Conservation (phyloP, 1,140 invertebrate genomes). For the Zaprionus tsacasi region DNA sequence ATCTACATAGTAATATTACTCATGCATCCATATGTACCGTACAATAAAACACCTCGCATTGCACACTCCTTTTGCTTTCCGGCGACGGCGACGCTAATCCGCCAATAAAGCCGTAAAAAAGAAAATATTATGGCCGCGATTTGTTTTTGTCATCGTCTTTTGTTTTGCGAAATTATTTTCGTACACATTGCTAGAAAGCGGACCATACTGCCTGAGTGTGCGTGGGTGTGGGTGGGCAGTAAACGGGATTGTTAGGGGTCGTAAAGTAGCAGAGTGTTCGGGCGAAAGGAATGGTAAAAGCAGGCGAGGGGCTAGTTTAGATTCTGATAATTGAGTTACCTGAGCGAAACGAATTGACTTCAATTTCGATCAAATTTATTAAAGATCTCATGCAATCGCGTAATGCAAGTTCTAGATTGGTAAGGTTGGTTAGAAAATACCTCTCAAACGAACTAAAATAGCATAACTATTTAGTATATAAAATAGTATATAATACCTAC, state of each 20-base stretch:
- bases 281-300: background rate
- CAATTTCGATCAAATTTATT: background rate
- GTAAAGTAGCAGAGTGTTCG: constrained; percentile 20
- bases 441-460: background rate
- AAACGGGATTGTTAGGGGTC: background rate
- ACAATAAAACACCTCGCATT: constrained; percentile 50
- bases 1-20: constrained; percentile 1
- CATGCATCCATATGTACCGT: background rate
- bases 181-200: constrained; percentile 64
- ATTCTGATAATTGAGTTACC: background rate
- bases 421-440: no score
- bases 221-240: constrained; percentile 10
- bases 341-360: background rate
- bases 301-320: background rate
- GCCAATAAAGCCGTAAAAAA: constrained; percentile 75
- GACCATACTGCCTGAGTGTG: constrained; percentile 7
- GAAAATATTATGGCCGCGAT: constrained; percentile 47
- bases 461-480: background rate
- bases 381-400: background rate
- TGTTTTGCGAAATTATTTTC: constrained; percentile 68
- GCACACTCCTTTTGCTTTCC: constrained; percentile 75
- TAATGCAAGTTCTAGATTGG: no score
- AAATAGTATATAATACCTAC: background rate
- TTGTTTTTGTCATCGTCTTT: constrained; percentile 48
- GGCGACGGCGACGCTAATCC: constrained; percentile 74